Evolutionary conservation across 23 tunicate species (phyloP).

Genomic region (Ciona savignyi): DNA sequence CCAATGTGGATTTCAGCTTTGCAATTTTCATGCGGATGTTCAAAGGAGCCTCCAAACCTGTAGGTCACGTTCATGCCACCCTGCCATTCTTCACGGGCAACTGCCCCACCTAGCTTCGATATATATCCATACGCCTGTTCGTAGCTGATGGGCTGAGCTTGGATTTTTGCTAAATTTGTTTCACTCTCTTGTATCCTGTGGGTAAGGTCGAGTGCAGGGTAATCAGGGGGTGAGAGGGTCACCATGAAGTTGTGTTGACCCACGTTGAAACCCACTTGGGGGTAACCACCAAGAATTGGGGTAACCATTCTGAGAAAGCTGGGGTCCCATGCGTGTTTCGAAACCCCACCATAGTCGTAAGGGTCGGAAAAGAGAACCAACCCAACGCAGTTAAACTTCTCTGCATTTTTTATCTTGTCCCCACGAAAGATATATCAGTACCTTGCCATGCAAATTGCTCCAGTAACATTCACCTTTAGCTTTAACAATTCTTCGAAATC

Average conservation of each 20-base stretch:
- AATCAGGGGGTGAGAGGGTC: slow-evolving; percentile 85
- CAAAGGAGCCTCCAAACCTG: slow-evolving; percentile 51
- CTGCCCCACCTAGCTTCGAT: slow-evolving; percentile 37
- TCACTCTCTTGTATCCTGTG: slow-evolving; percentile 49
- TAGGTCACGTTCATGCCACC: slow-evolving; percentile 71
- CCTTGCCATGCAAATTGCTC: slow-evolving; percentile 71
- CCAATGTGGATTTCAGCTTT: slow-evolving; percentile 42
- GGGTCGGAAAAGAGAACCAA: slow-evolving; percentile 82
- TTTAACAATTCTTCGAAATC: slow-evolving; percentile 52
- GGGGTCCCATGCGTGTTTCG: slow-evolving; percentile 20
- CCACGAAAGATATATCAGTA: slow-evolving; percentile 82
- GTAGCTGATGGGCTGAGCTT: slow-evolving; percentile 80
- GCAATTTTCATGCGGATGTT: slow-evolving; percentile 10
- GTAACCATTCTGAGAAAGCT: background rate
- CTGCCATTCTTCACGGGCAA: slow-evolving; percentile 81
- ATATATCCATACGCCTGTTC: slow-evolving; percentile 55
- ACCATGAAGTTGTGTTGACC: slow-evolving; percentile 18
- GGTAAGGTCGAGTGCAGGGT: slow-evolving; percentile 62
- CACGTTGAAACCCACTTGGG: background rate
- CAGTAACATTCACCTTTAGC: slow-evolving; percentile 27
- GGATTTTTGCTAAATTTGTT: slow-evolving; percentile 50
- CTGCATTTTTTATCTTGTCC: slow-evolving; percentile 70
- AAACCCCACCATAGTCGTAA: slow-evolving; percentile 47
- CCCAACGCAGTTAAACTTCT: slow-evolving; percentile 60
- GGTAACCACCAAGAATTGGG: background rate